These are phyloP conservation scores for Paragorgia papillata DNA, from an alignment of 92 coral and sea anemone genomes.

Conservation along the genomic window DNA sequence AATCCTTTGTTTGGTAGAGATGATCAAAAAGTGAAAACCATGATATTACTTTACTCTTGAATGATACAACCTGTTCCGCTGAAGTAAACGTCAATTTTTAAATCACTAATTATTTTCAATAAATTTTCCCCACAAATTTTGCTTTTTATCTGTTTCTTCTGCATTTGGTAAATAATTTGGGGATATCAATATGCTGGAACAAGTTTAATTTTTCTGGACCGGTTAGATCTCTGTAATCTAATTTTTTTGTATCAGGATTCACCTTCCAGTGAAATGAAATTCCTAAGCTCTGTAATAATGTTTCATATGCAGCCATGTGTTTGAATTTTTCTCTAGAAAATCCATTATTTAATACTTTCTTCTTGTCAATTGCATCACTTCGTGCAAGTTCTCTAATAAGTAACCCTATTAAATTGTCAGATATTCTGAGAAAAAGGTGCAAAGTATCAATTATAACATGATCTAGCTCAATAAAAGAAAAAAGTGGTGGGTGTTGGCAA, in stretches of 20 bases:
- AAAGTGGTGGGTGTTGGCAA: slow-evolving; percentile 17
- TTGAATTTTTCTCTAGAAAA: slow-evolving; percentile 4
- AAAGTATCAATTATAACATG: slow-evolving; percentile 48
- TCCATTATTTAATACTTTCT: neutral
- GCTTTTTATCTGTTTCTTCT: too few relatives aligned
- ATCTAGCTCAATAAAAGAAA: slow-evolving; percentile 37
- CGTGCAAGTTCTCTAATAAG: slow-evolving; percentile 34
- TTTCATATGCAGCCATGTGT: slow-evolving; percentile 36
- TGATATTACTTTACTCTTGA: slow-evolving; percentile 2
- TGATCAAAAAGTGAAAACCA: neutral
- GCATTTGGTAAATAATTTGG: neutral
- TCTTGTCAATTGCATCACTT: slow-evolving; percentile 46
- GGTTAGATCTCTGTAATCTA: slow-evolving; percentile 38
- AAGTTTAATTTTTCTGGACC: slow-evolving; percentile 39
- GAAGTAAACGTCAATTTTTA: slow-evolving; percentile 23
- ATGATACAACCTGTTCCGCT: neutral
- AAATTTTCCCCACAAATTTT: neutral
- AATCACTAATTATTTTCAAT: slow-evolving; percentile 29
- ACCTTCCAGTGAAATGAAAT: slow-evolving; percentile 43
- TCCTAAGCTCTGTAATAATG: slow-evolving; percentile 6
- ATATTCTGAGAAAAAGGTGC: slow-evolving; percentile 42
- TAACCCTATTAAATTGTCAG: slow-evolving; percentile 48
- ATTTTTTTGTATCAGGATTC: slow-evolving; percentile 21
- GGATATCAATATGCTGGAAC: slow-evolving; percentile 9
- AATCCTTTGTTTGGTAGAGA: slow-evolving; percentile 23